Base-by-base conservation (phyloP, 2,113 vertebrate genomes). In the Parus major region DNA sequence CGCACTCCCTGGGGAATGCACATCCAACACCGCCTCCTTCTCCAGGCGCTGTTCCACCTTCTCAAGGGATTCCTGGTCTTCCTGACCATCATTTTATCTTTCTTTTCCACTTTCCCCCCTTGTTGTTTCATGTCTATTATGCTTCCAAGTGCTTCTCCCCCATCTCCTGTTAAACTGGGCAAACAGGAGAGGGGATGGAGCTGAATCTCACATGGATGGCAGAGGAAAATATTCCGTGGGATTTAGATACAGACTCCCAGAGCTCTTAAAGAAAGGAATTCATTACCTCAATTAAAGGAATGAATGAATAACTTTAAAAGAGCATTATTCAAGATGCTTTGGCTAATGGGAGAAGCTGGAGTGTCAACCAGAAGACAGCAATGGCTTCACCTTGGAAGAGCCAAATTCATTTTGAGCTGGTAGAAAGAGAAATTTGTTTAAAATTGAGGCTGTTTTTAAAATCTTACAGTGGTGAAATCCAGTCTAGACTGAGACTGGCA, bases 31-130 rank as follows among this genome's bases (percentile, higher is more conserved):
- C 1, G 31, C 29, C 78, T 71, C 61, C 17, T 81, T n/a, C 55
- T 41, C 57, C 69, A 47, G 90, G 61, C 63, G 1, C 8, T 8
- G 27, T 7, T 84, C 78, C 44, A 87, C 50, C 55, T 65, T 72
- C 63, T 31, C 12, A 0, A 59, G 57, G 19, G 8, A 31, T 73
- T 87, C 47, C 70, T 93, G 22, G 0, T 52, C 27, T 42, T 90
- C 63, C 35, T 75, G 60, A 6, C 6, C 27, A 31, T 25, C 0
- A 10, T 20, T 71, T 59, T 17, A 42, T 44, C 0, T 44, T 42
- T 28, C 63, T 66, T 31, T 5, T 0, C 4, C 12, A 2, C 1
- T 12, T 35, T 9, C 0, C 0, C 0, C 1, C 2, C 0, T 4
- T 65, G 84, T 47, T 64, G 0, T 56, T 91, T 69, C n/a, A 16